Conservation (phyloP, 92 coral and sea anemone genomes). For the Siderastrea siderea region DNA sequence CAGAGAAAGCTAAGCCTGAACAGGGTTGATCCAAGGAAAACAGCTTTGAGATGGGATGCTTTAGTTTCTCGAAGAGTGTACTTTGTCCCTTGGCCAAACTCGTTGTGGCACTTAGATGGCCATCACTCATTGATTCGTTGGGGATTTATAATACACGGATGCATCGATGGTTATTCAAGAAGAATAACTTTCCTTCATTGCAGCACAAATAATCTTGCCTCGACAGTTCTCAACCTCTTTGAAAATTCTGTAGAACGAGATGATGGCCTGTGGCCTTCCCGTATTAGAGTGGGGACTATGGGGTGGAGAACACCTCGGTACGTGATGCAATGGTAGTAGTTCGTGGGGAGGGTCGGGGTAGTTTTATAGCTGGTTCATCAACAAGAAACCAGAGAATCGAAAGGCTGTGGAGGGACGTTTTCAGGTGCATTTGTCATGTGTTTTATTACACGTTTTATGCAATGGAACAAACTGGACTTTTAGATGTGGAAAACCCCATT, state of each 20-base stretch:
- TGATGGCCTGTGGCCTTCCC: slow-evolving; percentile 82
- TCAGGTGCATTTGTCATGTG: slow-evolving; percentile 68
- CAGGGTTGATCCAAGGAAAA: slow-evolving; percentile 78
- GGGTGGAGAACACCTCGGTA: slow-evolving; percentile 77
- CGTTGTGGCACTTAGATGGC: slow-evolving; percentile 53
- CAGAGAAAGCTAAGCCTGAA: slow-evolving; percentile 68
- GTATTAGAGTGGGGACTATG: slow-evolving; percentile 73
- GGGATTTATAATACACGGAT: slow-evolving; percentile 80
- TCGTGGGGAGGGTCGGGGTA: slow-evolving; percentile 69
- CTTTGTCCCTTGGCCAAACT: slow-evolving; percentile 68
- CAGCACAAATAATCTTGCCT: slow-evolving; percentile 76
- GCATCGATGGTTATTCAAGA: slow-evolving; percentile 71
- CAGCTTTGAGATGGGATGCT: slow-evolving; percentile 29
- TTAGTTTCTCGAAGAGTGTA: too few species aligned
- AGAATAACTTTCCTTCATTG: slow-evolving; percentile 69
- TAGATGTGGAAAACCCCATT: slow-evolving; percentile 52
- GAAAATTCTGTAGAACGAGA: slow-evolving; percentile 57
- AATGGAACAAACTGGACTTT: slow-evolving; percentile 67
- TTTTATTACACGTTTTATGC: slow-evolving; percentile 73
- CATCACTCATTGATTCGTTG: slow-evolving; percentile 80
- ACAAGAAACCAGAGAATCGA: slow-evolving; percentile 74
- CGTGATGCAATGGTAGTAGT: slow-evolving; percentile 74
- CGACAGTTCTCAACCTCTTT: slow-evolving; percentile 65
- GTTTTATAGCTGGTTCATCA: slow-evolving; percentile 80
- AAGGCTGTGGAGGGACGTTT: slow-evolving; percentile 78